Evolutionary conservation across 2,888 invertebrate species (phyloP).

Genomic region (Caenorhabditis macrosperma): DNA sequence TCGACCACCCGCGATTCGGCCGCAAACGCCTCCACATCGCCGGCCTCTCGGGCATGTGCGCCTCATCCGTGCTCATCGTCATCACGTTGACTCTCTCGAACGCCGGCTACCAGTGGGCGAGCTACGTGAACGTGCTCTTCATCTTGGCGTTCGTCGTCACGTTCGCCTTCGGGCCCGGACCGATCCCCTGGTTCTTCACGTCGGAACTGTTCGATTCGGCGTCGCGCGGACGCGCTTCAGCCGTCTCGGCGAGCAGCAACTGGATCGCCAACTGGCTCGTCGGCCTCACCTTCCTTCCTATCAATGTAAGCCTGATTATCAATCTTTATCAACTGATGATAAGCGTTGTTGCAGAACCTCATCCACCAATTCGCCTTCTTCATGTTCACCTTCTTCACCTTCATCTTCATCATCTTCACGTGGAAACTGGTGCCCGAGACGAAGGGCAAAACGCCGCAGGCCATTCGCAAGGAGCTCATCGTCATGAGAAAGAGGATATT

Average conservation of each 20-base stretch:
- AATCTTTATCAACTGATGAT: too few relatives aligned
- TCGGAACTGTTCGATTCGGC: slow-evolving; percentile 90
- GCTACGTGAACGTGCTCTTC: slow-evolving; percentile 86
- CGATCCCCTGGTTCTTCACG: slow-evolving; percentile 94
- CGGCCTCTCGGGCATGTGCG: slow-evolving; percentile 88
- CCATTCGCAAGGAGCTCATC: slow-evolving; percentile 41
- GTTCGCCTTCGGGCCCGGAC: slow-evolving; percentile 91
- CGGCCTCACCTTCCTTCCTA: slow-evolving; percentile 85
- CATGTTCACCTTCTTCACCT: slow-evolving; percentile 96
- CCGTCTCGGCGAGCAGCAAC: slow-evolving; percentile 89
- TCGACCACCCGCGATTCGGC: slow-evolving; percentile 84
- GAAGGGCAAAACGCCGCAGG: slow-evolving; percentile 81
- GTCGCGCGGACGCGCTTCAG: slow-evolving; percentile 89
- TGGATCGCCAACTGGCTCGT: slow-evolving; percentile 91
- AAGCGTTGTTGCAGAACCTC: slow-evolving; percentile 62
- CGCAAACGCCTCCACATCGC: slow-evolving; percentile 88
- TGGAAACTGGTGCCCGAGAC: slow-evolving; percentile 99
- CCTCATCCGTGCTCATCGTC: slow-evolving; percentile 86
- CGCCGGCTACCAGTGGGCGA: slow-evolving; percentile 47
- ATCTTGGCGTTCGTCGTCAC: slow-evolving; percentile 89
- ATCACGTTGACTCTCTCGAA: slow-evolving; percentile 80
- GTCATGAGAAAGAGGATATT: slow-evolving; percentile 33
- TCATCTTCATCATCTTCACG: slow-evolving; percentile 97
- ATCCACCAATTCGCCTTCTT: slow-evolving; percentile 96
- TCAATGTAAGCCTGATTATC: slow-evolving; percentile 82